Conservation (phyloP, 2,113 vertebrate genomes). For the Nyctereutes procyonoides region DNA sequence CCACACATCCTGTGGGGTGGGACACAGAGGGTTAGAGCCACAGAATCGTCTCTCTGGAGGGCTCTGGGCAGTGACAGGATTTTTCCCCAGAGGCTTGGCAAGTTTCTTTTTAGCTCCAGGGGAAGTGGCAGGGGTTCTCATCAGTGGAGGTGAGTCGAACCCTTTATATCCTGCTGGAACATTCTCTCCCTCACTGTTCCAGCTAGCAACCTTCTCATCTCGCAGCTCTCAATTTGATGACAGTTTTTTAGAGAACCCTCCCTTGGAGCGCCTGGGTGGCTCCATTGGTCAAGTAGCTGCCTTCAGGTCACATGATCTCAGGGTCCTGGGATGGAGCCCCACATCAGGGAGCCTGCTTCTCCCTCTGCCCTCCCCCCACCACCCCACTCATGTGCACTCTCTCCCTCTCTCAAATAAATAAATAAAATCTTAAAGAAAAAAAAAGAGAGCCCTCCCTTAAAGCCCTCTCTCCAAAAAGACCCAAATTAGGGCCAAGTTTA, state of each 20-base stretch:
- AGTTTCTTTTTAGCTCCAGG: conserved; percentile 60
- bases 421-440: too few species aligned
- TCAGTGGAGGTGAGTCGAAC: neutral
- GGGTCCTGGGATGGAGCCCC: too few species aligned
- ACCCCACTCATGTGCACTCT: too few species aligned
- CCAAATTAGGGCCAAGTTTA: neutral
- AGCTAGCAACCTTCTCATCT: neutral
- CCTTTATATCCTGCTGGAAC: neutral
- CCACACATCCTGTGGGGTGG: conserved; percentile 44
- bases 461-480: neutral
- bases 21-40: neutral
- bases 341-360: too few species aligned
- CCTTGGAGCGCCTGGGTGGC: too few species aligned
- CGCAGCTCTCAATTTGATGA: neutral
- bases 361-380: too few species aligned
- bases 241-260: neutral
- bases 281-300: too few species aligned
- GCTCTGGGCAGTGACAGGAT: neutral
- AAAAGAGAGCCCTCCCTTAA: neutral
- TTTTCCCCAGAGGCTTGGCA: conserved; percentile 10
- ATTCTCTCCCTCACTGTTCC: neutral
- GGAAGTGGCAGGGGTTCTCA: neutral
- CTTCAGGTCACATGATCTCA: too few species aligned
- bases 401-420: too few species aligned
- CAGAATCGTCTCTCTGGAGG: neutral